phyloP scores from a whole-genome alignment of 2,113 vertebrate species.

The Siphamia tubifer region DNA sequence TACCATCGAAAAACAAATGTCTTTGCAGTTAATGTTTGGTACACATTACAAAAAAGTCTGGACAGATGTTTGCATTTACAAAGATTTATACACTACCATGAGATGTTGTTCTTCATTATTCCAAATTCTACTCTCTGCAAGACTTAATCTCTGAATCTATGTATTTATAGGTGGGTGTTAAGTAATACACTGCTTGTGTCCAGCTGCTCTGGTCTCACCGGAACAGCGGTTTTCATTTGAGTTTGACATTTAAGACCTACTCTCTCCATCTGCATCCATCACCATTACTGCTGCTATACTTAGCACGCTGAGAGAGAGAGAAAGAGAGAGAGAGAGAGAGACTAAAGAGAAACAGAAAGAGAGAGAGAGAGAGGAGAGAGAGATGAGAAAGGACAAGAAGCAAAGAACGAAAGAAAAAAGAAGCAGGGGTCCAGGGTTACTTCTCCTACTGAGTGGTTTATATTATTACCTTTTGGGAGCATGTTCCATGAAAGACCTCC shows the following conservation, averaged over 20 bases:
- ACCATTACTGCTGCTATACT: constrained; percentile 60
- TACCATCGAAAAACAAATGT: no score
- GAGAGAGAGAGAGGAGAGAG: constrained; percentile 15
- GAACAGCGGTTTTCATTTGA: constrained; percentile 66
- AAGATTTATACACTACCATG: background rate
- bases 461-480: constrained; percentile 68
- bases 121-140: background rate
- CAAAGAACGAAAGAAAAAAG: constrained; percentile 19
- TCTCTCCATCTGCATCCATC: constrained; percentile 68
- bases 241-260: constrained; percentile 70
- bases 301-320: constrained; percentile 37
- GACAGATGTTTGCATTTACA: no score
- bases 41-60: no score
- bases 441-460: constrained; percentile 65
- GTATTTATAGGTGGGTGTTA: constrained; percentile 19
- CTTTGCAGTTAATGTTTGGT: no score
- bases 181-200: constrained; percentile 40
- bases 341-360: background rate
- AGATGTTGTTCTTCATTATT: background rate
- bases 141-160: background rate
- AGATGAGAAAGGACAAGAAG: constrained; percentile 13
- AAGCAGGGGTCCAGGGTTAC: constrained; percentile 23
- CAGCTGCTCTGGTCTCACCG: constrained; percentile 51
- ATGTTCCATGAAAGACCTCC: constrained; percentile 52
- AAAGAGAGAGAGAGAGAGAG: no score